A percentile compares a stretch with the other conserved stretches of the same genome.
Evolutionary conservation across 2,113 vertebrate genomes (phyloP).

Genomic region (Pyrgilauda ruficollis): DNA sequence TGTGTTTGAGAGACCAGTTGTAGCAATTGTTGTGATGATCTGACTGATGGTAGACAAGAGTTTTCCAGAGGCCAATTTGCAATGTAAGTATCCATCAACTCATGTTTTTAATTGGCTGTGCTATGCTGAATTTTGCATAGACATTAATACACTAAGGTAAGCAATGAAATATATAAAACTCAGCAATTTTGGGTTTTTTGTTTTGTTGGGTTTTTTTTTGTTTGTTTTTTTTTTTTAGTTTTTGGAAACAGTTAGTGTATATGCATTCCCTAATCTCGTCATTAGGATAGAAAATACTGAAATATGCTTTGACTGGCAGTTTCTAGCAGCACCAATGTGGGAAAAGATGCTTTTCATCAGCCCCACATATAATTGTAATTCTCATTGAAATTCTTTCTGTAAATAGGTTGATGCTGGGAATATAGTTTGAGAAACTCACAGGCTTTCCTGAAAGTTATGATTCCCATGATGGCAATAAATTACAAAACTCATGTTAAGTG

Average conservation of each 20-base stretch:
- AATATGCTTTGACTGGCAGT: neutral
- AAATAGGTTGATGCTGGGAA: slow-evolving; percentile 41
- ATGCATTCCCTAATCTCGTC: neutral
- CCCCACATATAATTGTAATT: slow-evolving; percentile 9
- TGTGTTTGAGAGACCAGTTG: neutral
- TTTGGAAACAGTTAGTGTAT: slow-evolving; percentile 8
- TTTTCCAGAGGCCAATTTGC: neutral
- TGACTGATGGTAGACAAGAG: neutral
- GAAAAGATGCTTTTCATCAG: slow-evolving; percentile 23
- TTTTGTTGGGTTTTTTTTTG: neutral
- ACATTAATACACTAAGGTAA: neutral
- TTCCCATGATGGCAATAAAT: slow-evolving; percentile 51
- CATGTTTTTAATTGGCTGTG: neutral
- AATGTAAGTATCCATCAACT: neutral
- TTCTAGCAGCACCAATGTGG: neutral
- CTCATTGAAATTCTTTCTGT: slow-evolving; percentile 41
- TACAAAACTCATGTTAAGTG: slow-evolving; percentile 25
- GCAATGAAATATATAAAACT: neutral
- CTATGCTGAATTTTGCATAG: neutral
- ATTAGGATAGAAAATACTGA: slow-evolving; percentile 45
- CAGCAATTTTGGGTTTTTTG: neutral
- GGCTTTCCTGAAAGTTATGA: slow-evolving; percentile 34
- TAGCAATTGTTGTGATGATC: neutral
- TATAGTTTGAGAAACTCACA: slow-evolving; percentile 22
- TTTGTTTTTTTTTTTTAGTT: neutral